Conservation (phyloP, 2,797 vertebrate genomes). For the Hemitrygon akajei region DNA sequence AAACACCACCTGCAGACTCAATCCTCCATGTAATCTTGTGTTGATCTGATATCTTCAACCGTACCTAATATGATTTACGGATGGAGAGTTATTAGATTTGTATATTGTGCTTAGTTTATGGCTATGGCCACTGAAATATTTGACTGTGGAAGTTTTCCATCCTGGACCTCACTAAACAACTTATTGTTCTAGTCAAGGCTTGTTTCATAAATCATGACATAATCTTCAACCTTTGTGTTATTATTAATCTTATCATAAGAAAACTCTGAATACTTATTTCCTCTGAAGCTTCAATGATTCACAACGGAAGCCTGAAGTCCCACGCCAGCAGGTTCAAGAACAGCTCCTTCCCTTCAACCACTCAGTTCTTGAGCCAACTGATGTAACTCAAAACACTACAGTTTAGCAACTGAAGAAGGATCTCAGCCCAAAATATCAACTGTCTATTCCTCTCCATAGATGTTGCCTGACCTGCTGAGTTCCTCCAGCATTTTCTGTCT, state of each 20-base stretch:
- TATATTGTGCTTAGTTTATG: background rate
- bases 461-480: no score
- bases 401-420: no score
- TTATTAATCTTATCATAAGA: background rate
- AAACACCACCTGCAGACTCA: background rate
- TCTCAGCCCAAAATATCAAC: no score
- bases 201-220: background rate
- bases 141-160: background rate
- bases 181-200: background rate
- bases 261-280: background rate
- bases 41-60: background rate
- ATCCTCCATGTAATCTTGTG: background rate
- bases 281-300: background rate
- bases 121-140: background rate
- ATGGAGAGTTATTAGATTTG: background rate
- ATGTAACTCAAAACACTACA: no score
- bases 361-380: no score
- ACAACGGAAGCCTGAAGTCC: background rate
- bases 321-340: no score
- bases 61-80: background rate
- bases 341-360: no score
- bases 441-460: no score
- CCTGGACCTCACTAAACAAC: background rate
- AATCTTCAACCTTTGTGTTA: no score
- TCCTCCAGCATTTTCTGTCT: no score